Evolutionary conservation across 2,797 vertebrate genomes (phyloP).

Genomic region (Trichosurus vulpecula): DNA sequence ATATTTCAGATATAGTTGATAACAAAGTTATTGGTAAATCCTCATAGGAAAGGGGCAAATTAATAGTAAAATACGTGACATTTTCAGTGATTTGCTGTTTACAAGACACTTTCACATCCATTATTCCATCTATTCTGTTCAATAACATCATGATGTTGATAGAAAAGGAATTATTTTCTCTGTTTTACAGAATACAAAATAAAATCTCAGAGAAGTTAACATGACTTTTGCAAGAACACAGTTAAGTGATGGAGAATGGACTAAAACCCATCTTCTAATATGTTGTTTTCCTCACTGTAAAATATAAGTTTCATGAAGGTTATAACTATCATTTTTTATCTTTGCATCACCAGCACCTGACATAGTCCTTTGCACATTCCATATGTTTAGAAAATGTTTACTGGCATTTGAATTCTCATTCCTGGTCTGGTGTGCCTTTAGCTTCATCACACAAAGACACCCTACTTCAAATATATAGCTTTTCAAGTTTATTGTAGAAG

Average conservation of each 20-base stretch:
- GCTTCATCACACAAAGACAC: not conserved
- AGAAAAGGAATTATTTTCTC: not conserved
- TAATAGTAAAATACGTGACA: not conserved
- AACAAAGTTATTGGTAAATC: not conserved
- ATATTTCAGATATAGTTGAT: not conserved
- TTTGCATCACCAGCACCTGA: not conserved
- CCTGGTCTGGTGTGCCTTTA: not conserved
- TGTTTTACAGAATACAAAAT: not conserved
- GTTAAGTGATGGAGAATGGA: not conserved
- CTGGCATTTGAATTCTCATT: not conserved
- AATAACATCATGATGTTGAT: not conserved
- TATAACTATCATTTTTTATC: not conserved
- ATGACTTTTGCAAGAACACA: not conserved
- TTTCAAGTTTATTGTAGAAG: constrained; percentile 64
- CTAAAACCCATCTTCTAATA: not conserved
- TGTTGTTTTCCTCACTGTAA: not conserved
- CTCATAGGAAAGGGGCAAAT: not conserved
- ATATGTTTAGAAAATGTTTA: not conserved
- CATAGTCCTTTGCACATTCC: not conserved
- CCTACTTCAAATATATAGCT: constrained; percentile 17
- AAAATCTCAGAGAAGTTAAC: not conserved
- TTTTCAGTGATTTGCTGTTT: not conserved
- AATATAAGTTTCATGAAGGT: not conserved
- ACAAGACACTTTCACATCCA: not conserved
- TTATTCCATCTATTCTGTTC: not conserved